Evolutionary conservation across 1,140 invertebrate genomes (phyloP).

Genomic region (Druon quercuslanigerum): DNA sequence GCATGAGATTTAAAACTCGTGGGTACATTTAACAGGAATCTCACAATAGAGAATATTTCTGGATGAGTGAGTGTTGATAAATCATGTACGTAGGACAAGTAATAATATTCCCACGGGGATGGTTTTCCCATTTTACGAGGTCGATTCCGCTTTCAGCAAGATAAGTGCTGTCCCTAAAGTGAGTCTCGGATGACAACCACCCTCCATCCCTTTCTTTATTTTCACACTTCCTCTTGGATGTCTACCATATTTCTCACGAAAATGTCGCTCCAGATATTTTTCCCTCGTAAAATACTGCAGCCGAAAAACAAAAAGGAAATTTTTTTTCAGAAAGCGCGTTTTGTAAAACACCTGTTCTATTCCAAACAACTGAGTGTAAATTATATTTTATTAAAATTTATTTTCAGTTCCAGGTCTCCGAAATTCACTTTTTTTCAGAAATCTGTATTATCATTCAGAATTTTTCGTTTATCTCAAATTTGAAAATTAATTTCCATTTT

Average conservation of each 20-base stretch:
- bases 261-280: background rate
- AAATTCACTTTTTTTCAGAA: too few relatives aligned
- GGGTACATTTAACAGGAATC: background rate
- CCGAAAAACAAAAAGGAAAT: background rate
- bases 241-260: background rate
- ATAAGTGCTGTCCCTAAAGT: conserved; percentile 16
- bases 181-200: conserved; percentile 7
- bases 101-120: conserved; percentile 25
- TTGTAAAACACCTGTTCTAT: too few relatives aligned
- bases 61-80: conserved; percentile 2
- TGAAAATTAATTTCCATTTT: too few relatives aligned
- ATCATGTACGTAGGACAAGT: conserved; percentile 13
- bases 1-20: conserved; percentile 2
- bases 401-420: too few relatives aligned
- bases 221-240: background rate
- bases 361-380: too few relatives aligned
- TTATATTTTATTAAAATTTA: too few relatives aligned
- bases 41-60: conserved; percentile 6
- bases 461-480: too few relatives aligned
- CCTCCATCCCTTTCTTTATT: background rate
- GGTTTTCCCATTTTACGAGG: conserved; percentile 19
- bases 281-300: background rate
- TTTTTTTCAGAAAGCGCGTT: too few relatives aligned
- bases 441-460: too few relatives aligned
- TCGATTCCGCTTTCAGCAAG: conserved; percentile 25